Evolutionary conservation across 1,140 invertebrate genomes (phyloP), one percentile per base, ranked within the genome.

Genomic region (Zaprionus kolodkinae): DNA sequence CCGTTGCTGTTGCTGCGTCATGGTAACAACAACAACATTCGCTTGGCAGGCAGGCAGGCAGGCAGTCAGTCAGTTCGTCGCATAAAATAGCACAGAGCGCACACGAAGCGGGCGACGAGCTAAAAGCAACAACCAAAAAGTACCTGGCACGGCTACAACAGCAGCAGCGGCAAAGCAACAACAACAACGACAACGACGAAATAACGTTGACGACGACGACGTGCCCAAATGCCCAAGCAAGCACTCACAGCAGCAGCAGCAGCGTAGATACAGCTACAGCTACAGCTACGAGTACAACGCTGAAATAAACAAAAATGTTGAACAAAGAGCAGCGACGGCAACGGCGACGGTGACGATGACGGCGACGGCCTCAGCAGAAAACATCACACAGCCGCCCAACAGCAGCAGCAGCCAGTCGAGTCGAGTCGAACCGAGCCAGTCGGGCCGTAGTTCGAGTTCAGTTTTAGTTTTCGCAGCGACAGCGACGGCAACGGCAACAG

Each of bases 301-400:
- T 89, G 81, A 89, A 89, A 89, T 89, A 89, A 89, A 89, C 85
- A 87, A 87, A 85, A 87, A 87, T 87, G 82, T 86, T 87, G 72
- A 85, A 78, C 82, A 82, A 82, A 83, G 75, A 83, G 75, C 83
- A 72, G 52, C 50, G 45, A 59, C 60, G 35, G 21, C 55, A 35
- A 10, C 33, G 33, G 33, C 33, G 62, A 45, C 35, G 25, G 55
- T 40, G 57, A 63, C 43, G 64, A 62, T 54, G 55, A 69, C 65
- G 45, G 74, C 63, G 52, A 68, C 72, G 67, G 83, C 59, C 55
- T 72, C 45, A 67, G 63, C 63, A 48, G 64, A 21, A 56, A 50
- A 50, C 45, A 50, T 17, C 15, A 56, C 17, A 68, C 63, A 65
- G 21, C 62, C 36, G 52, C 52, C 70, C 36, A 71, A 54, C 69